Evolutionary conservation across 2,888 invertebrate genomes (phyloP).

Genomic region (Chironomus tentans): DNA sequence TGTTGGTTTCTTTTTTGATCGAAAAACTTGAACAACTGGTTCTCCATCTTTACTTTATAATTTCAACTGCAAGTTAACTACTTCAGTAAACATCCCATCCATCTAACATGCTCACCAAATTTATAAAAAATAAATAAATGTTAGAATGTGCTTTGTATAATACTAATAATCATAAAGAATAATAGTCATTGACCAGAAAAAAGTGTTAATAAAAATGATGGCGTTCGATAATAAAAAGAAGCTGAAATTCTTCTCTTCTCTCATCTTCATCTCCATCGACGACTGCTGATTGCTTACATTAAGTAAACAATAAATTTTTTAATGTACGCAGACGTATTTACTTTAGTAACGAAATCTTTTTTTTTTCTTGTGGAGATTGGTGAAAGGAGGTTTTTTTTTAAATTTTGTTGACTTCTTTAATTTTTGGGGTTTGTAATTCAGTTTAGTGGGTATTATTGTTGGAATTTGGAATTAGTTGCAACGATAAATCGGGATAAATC

Average conservation of each 20-base stretch:
- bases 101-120: neutral
- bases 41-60: conserved; percentile 15
- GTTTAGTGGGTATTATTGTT: too few relatives aligned
- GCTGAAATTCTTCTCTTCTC: neutral
- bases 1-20: too few relatives aligned
- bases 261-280: neutral
- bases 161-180: neutral
- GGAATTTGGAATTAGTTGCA: too few relatives aligned
- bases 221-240: too few relatives aligned
- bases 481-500: too few relatives aligned
- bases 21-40: too few relatives aligned
- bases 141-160: too few relatives aligned
- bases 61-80: neutral
- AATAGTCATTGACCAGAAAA: neutral
- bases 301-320: neutral
- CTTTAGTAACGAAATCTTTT: neutral
- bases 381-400: neutral
- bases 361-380: neutral
- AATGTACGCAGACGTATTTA: conserved; percentile 3
- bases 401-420: neutral
- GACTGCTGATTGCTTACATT: neutral
- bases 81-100: neutral
- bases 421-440: neutral
- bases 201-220: neutral
- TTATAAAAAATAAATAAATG: neutral